Percentiles rank a stretch among this genome's conserved stretches.
These are phyloP conservation scores for Apodemus speciosus DNA, from an alignment of 2,113 vertebrate species.

Conservation along the genomic window DNA sequence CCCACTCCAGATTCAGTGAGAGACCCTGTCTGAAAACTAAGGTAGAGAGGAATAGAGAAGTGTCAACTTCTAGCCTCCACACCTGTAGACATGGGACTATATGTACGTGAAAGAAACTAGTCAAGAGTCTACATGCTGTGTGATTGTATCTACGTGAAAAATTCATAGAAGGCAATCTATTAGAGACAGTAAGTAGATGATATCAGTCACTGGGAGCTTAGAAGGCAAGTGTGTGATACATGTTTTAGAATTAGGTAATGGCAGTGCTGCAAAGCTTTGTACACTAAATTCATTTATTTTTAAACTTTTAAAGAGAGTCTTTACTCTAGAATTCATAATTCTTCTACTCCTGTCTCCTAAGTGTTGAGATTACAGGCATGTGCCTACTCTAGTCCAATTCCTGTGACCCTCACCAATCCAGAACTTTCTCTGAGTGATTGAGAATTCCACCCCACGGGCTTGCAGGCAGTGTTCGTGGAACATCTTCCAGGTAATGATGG, in stretches of 20 bases:
- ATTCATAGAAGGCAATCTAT: neutral
- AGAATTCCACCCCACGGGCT: neutral
- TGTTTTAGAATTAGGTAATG: slow-evolving; percentile 7
- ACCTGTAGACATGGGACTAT: neutral
- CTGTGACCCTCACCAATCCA: neutral
- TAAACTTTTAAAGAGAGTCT: neutral
- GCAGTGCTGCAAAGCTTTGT: neutral
- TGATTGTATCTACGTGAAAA: neutral
- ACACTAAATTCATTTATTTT: neutral
- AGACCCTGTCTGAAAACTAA: neutral
- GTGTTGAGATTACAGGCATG: neutral
- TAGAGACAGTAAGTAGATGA: neutral
- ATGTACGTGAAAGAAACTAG: slow-evolving; percentile 10
- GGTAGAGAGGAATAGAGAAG: neutral
- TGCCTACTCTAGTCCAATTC: neutral
- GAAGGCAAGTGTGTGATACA: neutral
- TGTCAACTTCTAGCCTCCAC: neutral
- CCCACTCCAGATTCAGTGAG: neutral
- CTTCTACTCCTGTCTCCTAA: neutral
- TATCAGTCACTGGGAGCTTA: neutral
- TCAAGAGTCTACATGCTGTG: neutral
- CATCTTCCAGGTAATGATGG: neutral
- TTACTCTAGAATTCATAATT: neutral
- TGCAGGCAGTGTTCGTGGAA: neutral
- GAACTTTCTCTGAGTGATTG: neutral